Base-by-base conservation (phyloP, 2,888 invertebrate genomes). In the Metallyticus violacea region DNA sequence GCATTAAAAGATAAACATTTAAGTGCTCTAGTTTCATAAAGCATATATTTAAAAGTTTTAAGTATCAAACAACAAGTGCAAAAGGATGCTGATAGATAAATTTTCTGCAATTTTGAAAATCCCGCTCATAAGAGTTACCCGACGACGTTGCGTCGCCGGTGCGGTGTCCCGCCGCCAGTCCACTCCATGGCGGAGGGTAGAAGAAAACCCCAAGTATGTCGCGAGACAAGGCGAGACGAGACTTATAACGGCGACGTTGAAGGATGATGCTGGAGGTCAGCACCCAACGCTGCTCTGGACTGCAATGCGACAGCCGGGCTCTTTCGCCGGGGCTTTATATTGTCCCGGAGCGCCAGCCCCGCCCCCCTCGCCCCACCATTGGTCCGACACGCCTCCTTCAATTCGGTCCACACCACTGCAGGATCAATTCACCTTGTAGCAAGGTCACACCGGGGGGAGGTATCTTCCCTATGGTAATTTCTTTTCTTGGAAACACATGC, bases 351-450 rank as follows among this genome's bases (percentile, higher is more conserved):
- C 15, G 40, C 82, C 1, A 27, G 22, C 26, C 27, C 62, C 28
- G 82, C 30, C 86, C 86, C 78, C 77, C 77, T 9, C 22, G 15
- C 1, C 77, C 83, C 79, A 62, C n/a, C 62, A 85, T 85, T 85
- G 85, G 85, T 40, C 77, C 15, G 79, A 79, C 79, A 85, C 85
- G 85, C 85, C 85, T 26, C 29, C 79, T 15, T 7, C 62, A 79
- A 79, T 79, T 79, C 26, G 79, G 15, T 79, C 40, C 85, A 79
- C 79, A 85, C 29, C 62, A 79, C 86, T 86, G 86, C 86, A 81
- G 86, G 86, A 86, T 86, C 80, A 81, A 80, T 80, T 87, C 87
- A 87, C 87, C 87, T 87, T 87, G 85, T 30, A 22, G 85, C 85
- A 87, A 87, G 87, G 87, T 81, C 87, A 85, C 22, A 80, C 2